phyloP scores from a whole-genome alignment of 2,113 vertebrate genomes.

The Eolophus roseicapilla region DNA sequence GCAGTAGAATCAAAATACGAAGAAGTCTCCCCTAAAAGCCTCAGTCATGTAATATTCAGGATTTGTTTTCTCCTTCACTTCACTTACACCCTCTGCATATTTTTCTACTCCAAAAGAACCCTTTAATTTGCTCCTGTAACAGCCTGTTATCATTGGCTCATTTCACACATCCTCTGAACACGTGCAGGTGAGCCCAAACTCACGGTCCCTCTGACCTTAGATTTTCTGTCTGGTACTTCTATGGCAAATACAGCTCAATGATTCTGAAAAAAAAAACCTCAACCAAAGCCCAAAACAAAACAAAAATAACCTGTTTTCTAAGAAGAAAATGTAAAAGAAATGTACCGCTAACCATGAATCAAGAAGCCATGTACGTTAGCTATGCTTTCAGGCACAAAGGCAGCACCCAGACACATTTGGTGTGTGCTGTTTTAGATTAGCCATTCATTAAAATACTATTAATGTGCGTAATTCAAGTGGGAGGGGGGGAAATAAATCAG shows the following conservation, averaged over 20 bases:
- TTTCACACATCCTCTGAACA: background rate
- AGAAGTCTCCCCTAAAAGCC: conserved; percentile 5
- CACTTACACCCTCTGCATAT: background rate
- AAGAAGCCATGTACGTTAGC: background rate
- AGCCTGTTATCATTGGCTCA: background rate
- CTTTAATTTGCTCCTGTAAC: background rate
- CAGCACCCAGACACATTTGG: background rate
- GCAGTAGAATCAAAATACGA: background rate
- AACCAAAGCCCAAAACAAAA: background rate
- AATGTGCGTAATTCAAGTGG: background rate
- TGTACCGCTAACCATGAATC: accelerated
- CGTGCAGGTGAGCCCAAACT: background rate
- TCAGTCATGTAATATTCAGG: background rate
- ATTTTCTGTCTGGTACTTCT: background rate
- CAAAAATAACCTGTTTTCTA: background rate
- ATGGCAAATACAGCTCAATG: background rate
- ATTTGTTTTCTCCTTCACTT: conserved; percentile 7
- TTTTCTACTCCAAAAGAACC: background rate
- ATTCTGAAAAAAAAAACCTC: background rate
- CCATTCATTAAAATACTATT: conserved; percentile 20
- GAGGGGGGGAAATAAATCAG: background rate
- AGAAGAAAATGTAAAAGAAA: background rate
- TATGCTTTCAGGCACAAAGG: background rate
- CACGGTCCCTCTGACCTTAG: background rate
- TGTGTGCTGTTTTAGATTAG: conserved; percentile 31